Percentiles rank a stretch among this genome's conserved stretches.
Conservation (phyloP, 2,113 vertebrate genomes). For the Apeltes quadracus region DNA sequence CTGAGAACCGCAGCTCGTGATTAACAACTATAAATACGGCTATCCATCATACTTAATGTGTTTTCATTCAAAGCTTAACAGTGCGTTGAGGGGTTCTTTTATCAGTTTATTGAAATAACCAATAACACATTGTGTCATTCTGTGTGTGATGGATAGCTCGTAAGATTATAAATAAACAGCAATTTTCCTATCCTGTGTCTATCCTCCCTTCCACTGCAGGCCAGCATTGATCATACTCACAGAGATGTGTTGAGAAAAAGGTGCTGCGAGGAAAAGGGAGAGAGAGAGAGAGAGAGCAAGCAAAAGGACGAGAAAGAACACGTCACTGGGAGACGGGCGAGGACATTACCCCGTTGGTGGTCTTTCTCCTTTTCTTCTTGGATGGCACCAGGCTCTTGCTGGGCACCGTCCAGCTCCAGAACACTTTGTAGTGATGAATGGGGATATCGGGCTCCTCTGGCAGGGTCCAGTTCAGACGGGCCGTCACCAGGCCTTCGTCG, state of each 20-base stretch:
- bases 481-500: conserved; percentile 82
- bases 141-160: conserved; percentile 45
- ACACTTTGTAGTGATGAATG: conserved; percentile 93
- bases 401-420: conserved; percentile 90
- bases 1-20: conserved; percentile 42
- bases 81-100: conserved; percentile 51
- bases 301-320: conserved; percentile 3
- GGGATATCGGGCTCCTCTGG: conserved; percentile 90
- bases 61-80: conserved; percentile 48
- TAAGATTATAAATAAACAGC: conserved; percentile 45
- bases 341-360: conserved; percentile 84
- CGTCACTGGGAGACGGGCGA: conserved; percentile 16
- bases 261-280: background rate
- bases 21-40: conserved; percentile 41
- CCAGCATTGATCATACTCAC: conserved; percentile 27
- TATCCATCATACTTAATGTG: conserved; percentile 55
- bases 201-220: conserved; percentile 28
- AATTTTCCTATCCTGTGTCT: conserved; percentile 31
- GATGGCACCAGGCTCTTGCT: conserved; percentile 86
- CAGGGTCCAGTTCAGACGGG: conserved; percentile 86
- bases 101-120: conserved; percentile 60
- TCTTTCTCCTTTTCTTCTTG: conserved; percentile 93
- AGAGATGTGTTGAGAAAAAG: conserved; percentile 28
- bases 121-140: conserved; percentile 40
- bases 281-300: background rate